Base-by-base conservation (phyloP, 2,888 invertebrate species). In the Didymodactylos carnosus region DNA sequence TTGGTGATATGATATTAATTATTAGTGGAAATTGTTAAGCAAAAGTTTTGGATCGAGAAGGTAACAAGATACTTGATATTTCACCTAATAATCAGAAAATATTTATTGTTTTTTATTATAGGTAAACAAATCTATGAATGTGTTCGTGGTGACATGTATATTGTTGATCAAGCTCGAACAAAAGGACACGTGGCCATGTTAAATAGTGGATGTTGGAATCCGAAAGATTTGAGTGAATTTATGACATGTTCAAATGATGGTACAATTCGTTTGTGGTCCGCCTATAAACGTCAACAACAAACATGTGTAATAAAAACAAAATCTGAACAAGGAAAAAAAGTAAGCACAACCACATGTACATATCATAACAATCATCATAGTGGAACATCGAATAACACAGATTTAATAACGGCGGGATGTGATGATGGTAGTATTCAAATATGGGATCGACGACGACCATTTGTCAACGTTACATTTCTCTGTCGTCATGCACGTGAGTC, bases 341-440 rank as follows among this genome's bases (percentile, higher is more conserved):
- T 91, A 0, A 87, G 89, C 75, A 93, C 94, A 0, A 90, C 90
- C 0, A 86, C 91, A 0, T 92, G 92, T 81, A 86, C 88, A 0
- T 94, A 89, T 81, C n/a, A n/a, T n/a, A 91, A 89, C 70, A 29
- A 29, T 5, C 35, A 62, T n/a, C 62, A 62, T 29, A 62, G 35
- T 19, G 35, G 35, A n/a, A 35, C 35, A n/a, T 2, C 35, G n/a
- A 85, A 89, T 70, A 92, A 94, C 80, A 93, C 93, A 0, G 89
- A 89, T 73, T 87, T 91, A 0, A 89, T 97, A 7, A 91, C 91
- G 25, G 91, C 91, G 75, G 97, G 90, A 0, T 95, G 97, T 80
- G 87, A 87, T 69, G 98, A 99, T 83, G 98, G 98, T 0, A 92
- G 92, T 0, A 87, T 95, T 73, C 97, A 97, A 83, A 89, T 95